phyloP scores from a whole-genome alignment of 2,797 vertebrate species.

The Poeciliopsis turneri region DNA sequence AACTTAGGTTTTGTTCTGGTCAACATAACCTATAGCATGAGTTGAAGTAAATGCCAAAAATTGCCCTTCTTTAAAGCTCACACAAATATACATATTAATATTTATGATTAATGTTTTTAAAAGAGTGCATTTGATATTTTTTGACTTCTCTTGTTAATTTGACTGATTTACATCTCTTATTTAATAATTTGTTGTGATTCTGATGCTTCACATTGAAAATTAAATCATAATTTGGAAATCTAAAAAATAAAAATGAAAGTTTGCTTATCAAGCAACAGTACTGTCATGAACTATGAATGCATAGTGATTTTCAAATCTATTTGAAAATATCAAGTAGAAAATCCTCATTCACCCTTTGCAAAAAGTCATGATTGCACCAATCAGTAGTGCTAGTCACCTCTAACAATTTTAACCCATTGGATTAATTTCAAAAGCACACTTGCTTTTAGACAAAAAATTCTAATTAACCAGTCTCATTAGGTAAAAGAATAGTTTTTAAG shows the following conservation, averaged over 20 bases:
- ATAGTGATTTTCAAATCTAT: neutral
- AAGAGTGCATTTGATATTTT: neutral
- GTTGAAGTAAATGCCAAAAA: neutral
- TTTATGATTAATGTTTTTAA: too few relatives aligned
- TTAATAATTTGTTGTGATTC: neutral
- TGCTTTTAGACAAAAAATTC: neutral
- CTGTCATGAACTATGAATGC: neutral
- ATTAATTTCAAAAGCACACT: neutral
- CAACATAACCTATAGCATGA: neutral
- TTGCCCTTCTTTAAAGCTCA: too few relatives aligned
- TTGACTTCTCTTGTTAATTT: neutral
- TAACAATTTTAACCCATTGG: neutral
- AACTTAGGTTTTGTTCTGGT: neutral
- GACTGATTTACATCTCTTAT: neutral
- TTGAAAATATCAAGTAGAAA: neutral
- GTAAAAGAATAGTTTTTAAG: neutral
- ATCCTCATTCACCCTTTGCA: neutral
- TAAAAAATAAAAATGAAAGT: neutral
- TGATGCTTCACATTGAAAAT: neutral
- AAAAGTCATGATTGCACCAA: neutral
- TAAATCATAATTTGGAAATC: neutral
- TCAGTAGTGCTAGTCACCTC: neutral
- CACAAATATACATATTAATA: neutral
- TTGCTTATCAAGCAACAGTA: neutral
- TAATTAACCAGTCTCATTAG: neutral